These are phyloP conservation scores for Drosophila micromelanica DNA, from an alignment of 1,140 invertebrate species.

Conservation along the genomic window DNA sequence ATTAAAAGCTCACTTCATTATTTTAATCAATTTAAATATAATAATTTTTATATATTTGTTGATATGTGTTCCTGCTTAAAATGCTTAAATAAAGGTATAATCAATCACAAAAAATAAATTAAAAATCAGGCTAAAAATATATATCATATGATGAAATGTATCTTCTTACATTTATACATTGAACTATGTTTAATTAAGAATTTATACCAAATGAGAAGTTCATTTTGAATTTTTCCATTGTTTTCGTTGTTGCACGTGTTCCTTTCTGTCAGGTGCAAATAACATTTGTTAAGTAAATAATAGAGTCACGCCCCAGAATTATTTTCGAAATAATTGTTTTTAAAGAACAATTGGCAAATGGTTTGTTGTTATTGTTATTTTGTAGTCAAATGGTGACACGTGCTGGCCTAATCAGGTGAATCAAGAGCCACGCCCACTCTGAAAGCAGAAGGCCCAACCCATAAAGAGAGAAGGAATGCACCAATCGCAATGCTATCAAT, in stretches of 20 bases:
- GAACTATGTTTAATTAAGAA: not conserved
- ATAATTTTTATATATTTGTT: too few relatives aligned
- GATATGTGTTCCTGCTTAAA: not conserved
- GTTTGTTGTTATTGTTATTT: slow-evolving; percentile 1
- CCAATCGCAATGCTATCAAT: slow-evolving; percentile 61
- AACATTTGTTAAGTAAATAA: not conserved
- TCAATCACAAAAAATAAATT: not conserved
- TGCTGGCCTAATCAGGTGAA: slow-evolving; percentile 6
- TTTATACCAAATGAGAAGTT: not conserved
- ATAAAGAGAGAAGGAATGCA: slow-evolving; percentile 50
- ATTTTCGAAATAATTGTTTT: not conserved
- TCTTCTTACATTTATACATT: not conserved
- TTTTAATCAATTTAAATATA: not conserved
- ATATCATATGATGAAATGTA: slow-evolving; percentile 23
- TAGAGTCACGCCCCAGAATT: not conserved
- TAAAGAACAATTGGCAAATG: slow-evolving; percentile 1
- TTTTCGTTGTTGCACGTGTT: not conserved
- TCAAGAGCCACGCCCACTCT: slow-evolving; percentile 18
- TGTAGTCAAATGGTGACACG: slow-evolving; percentile 10
- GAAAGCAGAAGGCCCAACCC: slow-evolving; percentile 11
- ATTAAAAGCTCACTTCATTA: not conserved
- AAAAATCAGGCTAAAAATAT: not conserved
- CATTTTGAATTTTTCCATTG: not conserved
- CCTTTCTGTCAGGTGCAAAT: not conserved
- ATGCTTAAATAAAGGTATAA: not conserved